Evolutionary conservation across 2,888 invertebrate genomes (phyloP).

Genomic region (Drosophila buzzatii): DNA sequence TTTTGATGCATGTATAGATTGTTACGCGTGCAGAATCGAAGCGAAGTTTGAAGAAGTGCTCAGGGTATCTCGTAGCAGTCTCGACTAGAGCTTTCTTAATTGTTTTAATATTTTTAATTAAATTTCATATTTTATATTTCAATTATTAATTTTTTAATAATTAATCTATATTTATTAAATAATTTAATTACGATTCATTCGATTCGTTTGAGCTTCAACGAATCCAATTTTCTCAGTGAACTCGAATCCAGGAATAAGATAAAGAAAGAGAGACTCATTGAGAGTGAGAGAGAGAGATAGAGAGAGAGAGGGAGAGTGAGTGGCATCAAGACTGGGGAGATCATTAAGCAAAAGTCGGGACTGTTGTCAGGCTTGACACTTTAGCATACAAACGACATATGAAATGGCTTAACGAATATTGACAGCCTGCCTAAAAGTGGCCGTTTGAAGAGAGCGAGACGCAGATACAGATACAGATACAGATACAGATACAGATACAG

Average conservation of each 20-base stretch:
- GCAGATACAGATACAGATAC: conserved; percentile 31
- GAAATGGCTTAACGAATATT: conserved; percentile 81
- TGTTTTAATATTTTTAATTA: no score
- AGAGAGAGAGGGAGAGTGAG: not conserved
- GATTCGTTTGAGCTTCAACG: no score
- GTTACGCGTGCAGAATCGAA: no score
- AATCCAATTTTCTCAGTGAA: conserved; percentile 23
- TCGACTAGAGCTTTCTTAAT: no score
- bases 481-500: conserved; percentile 23
- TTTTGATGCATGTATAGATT: no score
- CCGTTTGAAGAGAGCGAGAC: conserved; percentile 61
- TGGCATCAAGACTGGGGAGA: conserved; percentile 39
- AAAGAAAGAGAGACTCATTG: not conserved
- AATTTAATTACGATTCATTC: not conserved
- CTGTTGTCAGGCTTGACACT: conserved; percentile 82
- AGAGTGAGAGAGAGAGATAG: not conserved
- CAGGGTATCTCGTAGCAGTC: no score
- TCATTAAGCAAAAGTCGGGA: conserved; percentile 79
- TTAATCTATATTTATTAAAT: not conserved
- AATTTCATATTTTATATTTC: no score
- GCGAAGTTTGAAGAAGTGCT: no score
- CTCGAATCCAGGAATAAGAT: conserved; percentile 1
- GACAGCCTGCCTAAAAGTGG: conserved; percentile 78
- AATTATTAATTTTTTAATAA: no score
- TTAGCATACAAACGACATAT: conserved; percentile 78